Percentiles rank a stretch among this genome's conserved stretches.
phyloP scores from a whole-genome alignment of 2,113 vertebrate genomes.

The Spheniscus mendiculus region DNA sequence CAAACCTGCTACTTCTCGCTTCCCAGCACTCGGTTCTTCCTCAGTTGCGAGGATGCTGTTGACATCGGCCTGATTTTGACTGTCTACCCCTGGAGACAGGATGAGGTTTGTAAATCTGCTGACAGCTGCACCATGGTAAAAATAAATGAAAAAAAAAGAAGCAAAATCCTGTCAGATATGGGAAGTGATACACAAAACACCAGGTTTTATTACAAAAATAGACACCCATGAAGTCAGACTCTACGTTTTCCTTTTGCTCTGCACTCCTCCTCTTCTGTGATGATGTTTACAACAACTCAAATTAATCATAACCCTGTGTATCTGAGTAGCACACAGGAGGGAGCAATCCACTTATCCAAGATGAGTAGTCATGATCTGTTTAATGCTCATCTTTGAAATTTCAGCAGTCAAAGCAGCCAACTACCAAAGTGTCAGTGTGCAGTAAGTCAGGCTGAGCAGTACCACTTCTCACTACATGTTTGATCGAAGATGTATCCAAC shows the following conservation, averaged over 20 bases:
- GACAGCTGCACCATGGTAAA: conserved; percentile 72
- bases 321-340: background rate
- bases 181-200: background rate
- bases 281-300: conserved; percentile 7
- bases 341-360: background rate
- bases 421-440: background rate
- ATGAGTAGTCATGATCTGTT: background rate
- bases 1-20: background rate
- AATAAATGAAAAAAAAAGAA: background rate
- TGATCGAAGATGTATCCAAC: background rate
- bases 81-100: conserved; percentile 67
- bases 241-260: background rate
- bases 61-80: conserved; percentile 18
- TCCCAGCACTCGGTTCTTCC: background rate
- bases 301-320: background rate
- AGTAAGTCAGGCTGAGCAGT: background rate
- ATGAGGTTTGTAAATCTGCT: conserved; percentile 75
- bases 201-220: background rate
- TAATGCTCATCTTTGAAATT: background rate
- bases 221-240: background rate
- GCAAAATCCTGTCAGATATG: background rate
- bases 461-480: background rate
- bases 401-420: background rate
- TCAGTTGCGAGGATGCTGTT: background rate
- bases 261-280: background rate